Conservation (phyloP, 2,113 vertebrate species). For the Chaenocephalus aceratus region DNA sequence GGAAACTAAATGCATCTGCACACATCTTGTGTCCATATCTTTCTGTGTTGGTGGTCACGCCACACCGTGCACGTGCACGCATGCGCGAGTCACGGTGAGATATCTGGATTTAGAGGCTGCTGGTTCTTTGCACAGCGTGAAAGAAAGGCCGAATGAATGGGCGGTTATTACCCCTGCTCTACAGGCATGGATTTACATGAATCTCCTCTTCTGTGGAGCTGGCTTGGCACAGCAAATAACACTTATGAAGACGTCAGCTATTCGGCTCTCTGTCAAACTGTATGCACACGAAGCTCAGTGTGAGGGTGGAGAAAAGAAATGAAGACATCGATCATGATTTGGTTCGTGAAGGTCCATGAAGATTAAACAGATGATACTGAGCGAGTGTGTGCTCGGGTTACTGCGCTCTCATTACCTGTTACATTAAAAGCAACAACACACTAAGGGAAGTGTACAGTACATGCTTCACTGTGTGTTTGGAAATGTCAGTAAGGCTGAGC, state of each 20-base stretch:
- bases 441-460: conserved; percentile 16
- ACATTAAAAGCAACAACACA: conserved; percentile 7
- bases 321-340: conserved; percentile 56
- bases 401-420: background rate
- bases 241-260: conserved; percentile 60
- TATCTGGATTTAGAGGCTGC: no score
- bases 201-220: conserved; percentile 60
- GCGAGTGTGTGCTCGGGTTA: background rate
- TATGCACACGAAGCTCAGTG: conserved; percentile 18
- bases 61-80: no score
- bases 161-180: no score
- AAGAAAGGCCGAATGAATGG: no score
- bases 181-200: conserved; percentile 77
- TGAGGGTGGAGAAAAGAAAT: conserved; percentile 1
- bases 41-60: no score
- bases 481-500: conserved; percentile 26
- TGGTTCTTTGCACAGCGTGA: no score
- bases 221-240: conserved; percentile 52
- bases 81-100: no score
- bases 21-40: no score
- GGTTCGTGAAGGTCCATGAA: background rate
- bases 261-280: conserved; percentile 43
- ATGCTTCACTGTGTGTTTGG: conserved; percentile 1
- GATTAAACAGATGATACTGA: conserved; percentile 9
- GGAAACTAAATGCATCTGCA: no score